A percentile compares a stretch with the other conserved stretches of the same genome.
These are phyloP conservation scores for Apeira syringaria DNA, from an alignment of 2,888 invertebrate species.

Conservation along the genomic window DNA sequence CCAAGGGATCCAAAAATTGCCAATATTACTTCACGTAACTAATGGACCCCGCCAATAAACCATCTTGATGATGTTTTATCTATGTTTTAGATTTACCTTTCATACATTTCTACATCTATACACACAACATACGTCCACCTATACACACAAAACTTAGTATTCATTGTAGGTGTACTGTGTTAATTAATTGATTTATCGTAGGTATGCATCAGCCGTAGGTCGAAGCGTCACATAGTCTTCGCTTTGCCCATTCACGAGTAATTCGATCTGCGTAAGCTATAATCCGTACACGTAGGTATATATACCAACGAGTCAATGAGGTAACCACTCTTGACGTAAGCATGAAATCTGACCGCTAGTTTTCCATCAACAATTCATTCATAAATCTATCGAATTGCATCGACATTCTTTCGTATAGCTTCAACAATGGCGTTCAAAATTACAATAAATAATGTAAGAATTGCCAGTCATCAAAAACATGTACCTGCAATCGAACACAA, in stretches of 20 bases:
- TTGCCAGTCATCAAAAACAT: constrained; percentile 12
- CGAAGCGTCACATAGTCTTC: constrained; percentile 17
- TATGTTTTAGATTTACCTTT: too few species aligned
- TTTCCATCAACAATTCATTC: constrained; percentile 29
- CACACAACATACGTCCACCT: too few species aligned
- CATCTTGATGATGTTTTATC: too few species aligned
- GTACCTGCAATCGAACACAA: constrained; percentile 1
- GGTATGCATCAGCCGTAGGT: constrained; percentile 19
- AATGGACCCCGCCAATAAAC: too few species aligned
- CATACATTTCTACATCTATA: too few species aligned
- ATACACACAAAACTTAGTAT: background rate
- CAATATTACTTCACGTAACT: too few species aligned
- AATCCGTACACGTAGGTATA: constrained; percentile 4
- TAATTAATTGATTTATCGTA: background rate
- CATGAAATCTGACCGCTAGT: constrained; percentile 23
- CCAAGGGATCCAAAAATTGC: too few species aligned
- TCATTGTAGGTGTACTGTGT: background rate
- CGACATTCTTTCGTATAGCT: constrained; percentile 16
- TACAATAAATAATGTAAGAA: background rate
- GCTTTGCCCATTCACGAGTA: constrained; percentile 8
- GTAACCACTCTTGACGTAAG: constrained; percentile 29
- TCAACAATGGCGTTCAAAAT: background rate
- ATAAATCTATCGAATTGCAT: constrained; percentile 26
- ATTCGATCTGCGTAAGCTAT: constrained; percentile 14
- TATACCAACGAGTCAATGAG: constrained; percentile 23